These are phyloP conservation scores for Cephalopholis sonnerati DNA, from an alignment of 2,113 vertebrate genomes.

Conservation along the genomic window DNA sequence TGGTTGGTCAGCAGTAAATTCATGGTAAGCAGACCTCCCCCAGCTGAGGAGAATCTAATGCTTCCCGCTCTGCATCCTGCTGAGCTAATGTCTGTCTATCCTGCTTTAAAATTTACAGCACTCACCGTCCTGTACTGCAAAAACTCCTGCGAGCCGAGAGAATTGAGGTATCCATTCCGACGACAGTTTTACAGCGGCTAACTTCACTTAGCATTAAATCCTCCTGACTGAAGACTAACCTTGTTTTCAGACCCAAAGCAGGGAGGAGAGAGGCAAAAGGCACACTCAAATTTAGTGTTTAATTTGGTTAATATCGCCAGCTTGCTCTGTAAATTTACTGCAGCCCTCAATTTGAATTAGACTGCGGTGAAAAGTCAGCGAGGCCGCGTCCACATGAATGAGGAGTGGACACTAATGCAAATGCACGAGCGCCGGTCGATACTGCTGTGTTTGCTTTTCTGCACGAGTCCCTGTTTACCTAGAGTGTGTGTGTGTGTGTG, in stretches of 20 bases:
- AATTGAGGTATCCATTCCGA: conserved; percentile 73
- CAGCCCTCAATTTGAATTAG: conserved; percentile 65
- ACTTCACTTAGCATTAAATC: conserved; percentile 73
- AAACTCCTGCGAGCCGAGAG: conserved; percentile 40
- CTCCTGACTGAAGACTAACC: conserved; percentile 50
- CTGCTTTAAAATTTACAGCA: conserved; percentile 48
- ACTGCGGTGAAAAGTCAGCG: conserved; percentile 61
- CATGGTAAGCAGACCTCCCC: neutral
- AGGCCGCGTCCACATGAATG: conserved; percentile 64
- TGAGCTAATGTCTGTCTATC: conserved; percentile 40
- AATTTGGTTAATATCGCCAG: conserved; percentile 80
- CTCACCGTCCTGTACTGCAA: conserved; percentile 2
- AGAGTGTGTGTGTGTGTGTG: neutral
- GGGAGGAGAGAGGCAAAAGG: conserved; percentile 37
- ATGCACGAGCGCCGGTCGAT: conserved; percentile 67
- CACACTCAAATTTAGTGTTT: conserved; percentile 72
- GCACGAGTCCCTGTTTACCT: conserved; percentile 62
- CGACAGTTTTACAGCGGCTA: conserved; percentile 78
- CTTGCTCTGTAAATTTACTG: conserved; percentile 71
- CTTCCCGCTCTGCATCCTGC: neutral
- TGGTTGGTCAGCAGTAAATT: neutral
- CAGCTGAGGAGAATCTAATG: neutral
- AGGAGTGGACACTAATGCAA: conserved; percentile 74
- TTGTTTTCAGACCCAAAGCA: conserved; percentile 47
- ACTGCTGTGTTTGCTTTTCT: conserved; percentile 76